Percentiles rank a stretch among this genome's conserved stretches.
These are phyloP conservation scores for Cavia aperea DNA, from an alignment of 2,113 vertebrate species.

Conservation along the genomic window DNA sequence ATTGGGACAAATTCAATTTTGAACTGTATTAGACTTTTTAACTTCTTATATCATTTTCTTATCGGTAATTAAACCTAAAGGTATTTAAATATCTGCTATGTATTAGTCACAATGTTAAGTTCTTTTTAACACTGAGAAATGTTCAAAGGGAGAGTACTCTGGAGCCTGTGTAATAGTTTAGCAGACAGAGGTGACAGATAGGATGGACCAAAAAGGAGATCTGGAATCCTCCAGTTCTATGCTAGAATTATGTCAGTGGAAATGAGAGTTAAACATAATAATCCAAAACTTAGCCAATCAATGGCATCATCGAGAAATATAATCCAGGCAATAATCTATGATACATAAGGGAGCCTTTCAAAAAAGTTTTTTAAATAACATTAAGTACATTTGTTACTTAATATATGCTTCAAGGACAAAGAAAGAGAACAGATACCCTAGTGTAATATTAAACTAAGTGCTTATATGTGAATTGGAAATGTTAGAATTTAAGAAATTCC, in stretches of 20 bases:
- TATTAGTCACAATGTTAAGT: not conserved
- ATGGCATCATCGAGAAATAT: not conserved
- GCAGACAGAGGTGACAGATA: not conserved
- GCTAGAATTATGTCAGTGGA: not conserved
- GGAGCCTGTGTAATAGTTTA: not conserved
- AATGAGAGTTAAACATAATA: not conserved
- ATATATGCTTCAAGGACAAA: not conserved
- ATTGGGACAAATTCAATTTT: not conserved
- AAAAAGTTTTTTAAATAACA: not conserved
- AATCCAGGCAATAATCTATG: not conserved
- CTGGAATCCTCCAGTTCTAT: not conserved
- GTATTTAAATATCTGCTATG: not conserved
- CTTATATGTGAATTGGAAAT: not conserved
- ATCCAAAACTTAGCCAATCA: not conserved
- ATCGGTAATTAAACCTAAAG: not conserved
- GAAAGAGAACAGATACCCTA: not conserved
- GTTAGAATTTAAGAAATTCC: not conserved
- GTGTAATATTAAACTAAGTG: not conserved
- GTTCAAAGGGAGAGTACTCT: rapidly evolving
- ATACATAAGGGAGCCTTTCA: not conserved
- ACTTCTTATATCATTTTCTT: not conserved
- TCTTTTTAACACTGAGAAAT: not conserved
- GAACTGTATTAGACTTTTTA: not conserved
- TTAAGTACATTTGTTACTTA: not conserved
- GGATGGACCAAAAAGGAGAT: not conserved